These are phyloP conservation scores for Embidobia sp. DNA, from an alignment of 2,888 invertebrate species.

Conservation along the genomic window DNA sequence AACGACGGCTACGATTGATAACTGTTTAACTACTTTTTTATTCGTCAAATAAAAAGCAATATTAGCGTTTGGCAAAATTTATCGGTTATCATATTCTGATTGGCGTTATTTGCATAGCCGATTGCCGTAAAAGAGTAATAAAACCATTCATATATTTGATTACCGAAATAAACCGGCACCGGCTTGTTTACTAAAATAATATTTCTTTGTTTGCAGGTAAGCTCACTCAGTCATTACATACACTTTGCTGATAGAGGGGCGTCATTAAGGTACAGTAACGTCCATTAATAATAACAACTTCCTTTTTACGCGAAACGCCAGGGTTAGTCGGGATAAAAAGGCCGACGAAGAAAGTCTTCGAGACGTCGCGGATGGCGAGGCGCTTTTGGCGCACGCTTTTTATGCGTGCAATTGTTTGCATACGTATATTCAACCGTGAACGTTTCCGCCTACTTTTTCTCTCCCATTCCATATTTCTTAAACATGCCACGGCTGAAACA, in stretches of 20 bases:
- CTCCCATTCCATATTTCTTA: constrained; percentile 61
- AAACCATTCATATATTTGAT: constrained; percentile 34
- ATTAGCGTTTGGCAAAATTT: constrained; percentile 9
- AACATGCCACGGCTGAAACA: constrained; percentile 60
- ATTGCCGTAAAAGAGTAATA: constrained; percentile 30
- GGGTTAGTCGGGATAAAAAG: constrained; percentile 28
- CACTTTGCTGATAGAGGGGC: constrained; percentile 43
- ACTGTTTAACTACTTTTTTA: too few relatives aligned
- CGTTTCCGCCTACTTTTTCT: constrained; percentile 64
- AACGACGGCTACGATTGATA: too few relatives aligned
- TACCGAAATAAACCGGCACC: constrained; percentile 13
- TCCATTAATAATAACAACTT: constrained; percentile 53
- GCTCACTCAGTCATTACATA: constrained; percentile 43
- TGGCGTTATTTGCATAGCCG: constrained; percentile 34
- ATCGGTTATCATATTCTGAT: constrained; percentile 33
- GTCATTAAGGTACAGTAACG: constrained; percentile 46
- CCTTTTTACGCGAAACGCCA: constrained; percentile 45
- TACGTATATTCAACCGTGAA: constrained; percentile 61
- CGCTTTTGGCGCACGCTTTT: constrained; percentile 50
- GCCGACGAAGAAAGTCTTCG: constrained; percentile 45
- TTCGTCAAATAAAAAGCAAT: too few relatives aligned
- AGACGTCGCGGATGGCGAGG: constrained; percentile 32
- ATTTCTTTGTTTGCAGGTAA: constrained; percentile 59
- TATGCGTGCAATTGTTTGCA: constrained; percentile 53
- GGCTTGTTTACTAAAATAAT: constrained; percentile 41